These are phyloP conservation scores for Drosophila lacertosa DNA, from an alignment of 1,140 invertebrate species.

Conservation along the genomic window DNA sequence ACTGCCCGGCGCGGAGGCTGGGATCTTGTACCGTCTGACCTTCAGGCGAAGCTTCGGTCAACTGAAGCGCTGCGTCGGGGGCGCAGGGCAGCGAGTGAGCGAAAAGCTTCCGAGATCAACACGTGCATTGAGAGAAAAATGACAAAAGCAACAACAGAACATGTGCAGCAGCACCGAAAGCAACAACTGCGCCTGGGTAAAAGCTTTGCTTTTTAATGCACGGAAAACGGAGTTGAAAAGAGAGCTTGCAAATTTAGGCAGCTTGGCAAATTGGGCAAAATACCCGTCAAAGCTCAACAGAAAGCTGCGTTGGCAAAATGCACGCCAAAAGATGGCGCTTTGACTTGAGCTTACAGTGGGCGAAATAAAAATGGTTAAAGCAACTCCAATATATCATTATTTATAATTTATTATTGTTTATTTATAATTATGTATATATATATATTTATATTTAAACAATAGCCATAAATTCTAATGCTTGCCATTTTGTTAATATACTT, in stretches of 20 bases:
- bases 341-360: neutral
- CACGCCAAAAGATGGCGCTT: slow-evolving; percentile 20
- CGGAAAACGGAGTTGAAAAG: neutral
- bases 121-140: slow-evolving; percentile 23
- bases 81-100: neutral
- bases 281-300: neutral
- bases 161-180: neutral
- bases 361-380: neutral
- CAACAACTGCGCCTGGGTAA: slow-evolving; percentile 1
- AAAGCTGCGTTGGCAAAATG: neutral
- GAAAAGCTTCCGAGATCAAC: slow-evolving; percentile 33
- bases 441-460: slow-evolving; percentile 51
- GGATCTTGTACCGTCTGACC: slow-evolving; percentile 68
- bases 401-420: slow-evolving; percentile 72
- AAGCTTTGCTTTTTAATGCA: slow-evolving; percentile 7
- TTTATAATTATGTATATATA: slow-evolving; percentile 48
- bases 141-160: neutral
- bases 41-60: slow-evolving; percentile 51
- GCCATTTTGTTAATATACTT: slow-evolving; percentile 46
- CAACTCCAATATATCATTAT: slow-evolving; percentile 6
- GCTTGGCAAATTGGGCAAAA: too few relatives aligned
- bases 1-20: slow-evolving; percentile 39
- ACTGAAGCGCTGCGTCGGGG: slow-evolving; percentile 1
- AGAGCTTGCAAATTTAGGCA: neutral
- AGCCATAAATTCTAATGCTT: slow-evolving; percentile 48